Base-by-base conservation (phyloP, 2,888 invertebrate species). In the Drosophila setosimentum region DNA sequence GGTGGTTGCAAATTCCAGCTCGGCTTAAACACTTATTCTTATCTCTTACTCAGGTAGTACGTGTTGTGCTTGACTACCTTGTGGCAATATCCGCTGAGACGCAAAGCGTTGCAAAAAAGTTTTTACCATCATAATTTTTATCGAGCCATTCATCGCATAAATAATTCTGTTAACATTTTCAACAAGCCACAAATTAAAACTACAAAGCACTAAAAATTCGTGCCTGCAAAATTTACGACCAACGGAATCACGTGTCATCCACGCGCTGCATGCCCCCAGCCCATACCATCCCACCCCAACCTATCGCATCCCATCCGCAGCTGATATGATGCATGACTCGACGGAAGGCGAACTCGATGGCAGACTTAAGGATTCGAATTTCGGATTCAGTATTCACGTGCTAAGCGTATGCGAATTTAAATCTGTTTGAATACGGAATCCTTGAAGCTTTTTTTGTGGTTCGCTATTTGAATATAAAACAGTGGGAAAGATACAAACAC, bases 191-290 rank as follows among this genome's bases (percentile, higher is more conserved):
- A 91, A 91, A 90, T 85, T 86, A 92, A 91, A 92, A 89, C 84
- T 92, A 91, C 85, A 91, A 91, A 88, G 78, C 90, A 91, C 83
- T 91, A 88, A 87, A 91, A 89, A 80, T 76, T 82, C 81, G 75
- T 73, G 71, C 80, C 35, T 27, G 76, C 55, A 84, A 92, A 92
- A 93, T 93, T 93, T 93, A 93, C 92, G 90, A 90, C 78, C 90
- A 72, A 81, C 87, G 91, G 91, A 91, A 92, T 93, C 93, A 93
- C 93, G 93, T 93, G 93, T 91, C 93, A 92, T 92, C 92, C 93
- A 92, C 92, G 91, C 92, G 92, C 87, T 91, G 80, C 89, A 89
- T 29, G 37, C 45, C 51, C 60, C 60, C 30, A n/a, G 21, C 53
- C 48, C 18, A 11, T 8, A 1, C 51, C 24, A 2, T 21, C 1